These are phyloP conservation scores for Poeciliopsis paucimaculata DNA, from an alignment of 2,797 vertebrate species.

Conservation along the genomic window DNA sequence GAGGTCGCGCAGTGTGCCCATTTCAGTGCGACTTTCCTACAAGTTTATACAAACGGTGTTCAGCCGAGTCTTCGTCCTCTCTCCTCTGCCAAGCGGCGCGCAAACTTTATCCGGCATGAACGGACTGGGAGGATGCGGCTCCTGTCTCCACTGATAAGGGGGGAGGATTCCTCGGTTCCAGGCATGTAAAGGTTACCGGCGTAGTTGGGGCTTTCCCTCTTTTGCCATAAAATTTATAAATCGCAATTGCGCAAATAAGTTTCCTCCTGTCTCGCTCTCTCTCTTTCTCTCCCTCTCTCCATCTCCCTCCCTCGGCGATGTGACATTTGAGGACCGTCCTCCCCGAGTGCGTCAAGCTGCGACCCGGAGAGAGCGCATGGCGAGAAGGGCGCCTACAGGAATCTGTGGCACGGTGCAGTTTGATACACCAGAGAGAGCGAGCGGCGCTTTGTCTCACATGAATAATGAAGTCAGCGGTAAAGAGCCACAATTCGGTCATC, in stretches of 20 bases:
- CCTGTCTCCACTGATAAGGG: constrained; percentile 29
- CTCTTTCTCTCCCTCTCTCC: constrained; percentile 23
- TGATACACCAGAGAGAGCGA: constrained; percentile 36
- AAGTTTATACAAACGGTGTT: constrained; percentile 58
- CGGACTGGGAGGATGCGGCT: constrained; percentile 40
- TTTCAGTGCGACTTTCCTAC: constrained; percentile 65
- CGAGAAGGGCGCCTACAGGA: constrained; percentile 78
- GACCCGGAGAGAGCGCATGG: constrained; percentile 64
- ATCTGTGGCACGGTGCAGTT: constrained; percentile 68
- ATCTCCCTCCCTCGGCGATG: constrained; percentile 38
- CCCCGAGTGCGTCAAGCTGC: constrained; percentile 69
- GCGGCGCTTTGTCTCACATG: constrained; percentile 43
- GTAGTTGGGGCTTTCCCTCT: not conserved
- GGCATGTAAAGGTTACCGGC: not conserved
- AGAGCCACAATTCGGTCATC: constrained; percentile 43
- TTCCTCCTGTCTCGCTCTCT: constrained; percentile 30
- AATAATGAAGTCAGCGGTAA: constrained; percentile 59
- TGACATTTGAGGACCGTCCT: constrained; percentile 68
- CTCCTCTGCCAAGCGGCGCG: constrained; percentile 59
- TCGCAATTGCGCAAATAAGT: constrained; percentile 59
- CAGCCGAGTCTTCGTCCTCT: constrained; percentile 42
- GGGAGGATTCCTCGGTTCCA: constrained; percentile 15
- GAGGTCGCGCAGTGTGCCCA: constrained; percentile 98
- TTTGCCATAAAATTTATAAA: constrained; percentile 34
- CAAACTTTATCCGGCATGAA: constrained; percentile 79